Conservation (phyloP, 2,888 invertebrate genomes). For the Scaptomyza cyrtandrae region DNA sequence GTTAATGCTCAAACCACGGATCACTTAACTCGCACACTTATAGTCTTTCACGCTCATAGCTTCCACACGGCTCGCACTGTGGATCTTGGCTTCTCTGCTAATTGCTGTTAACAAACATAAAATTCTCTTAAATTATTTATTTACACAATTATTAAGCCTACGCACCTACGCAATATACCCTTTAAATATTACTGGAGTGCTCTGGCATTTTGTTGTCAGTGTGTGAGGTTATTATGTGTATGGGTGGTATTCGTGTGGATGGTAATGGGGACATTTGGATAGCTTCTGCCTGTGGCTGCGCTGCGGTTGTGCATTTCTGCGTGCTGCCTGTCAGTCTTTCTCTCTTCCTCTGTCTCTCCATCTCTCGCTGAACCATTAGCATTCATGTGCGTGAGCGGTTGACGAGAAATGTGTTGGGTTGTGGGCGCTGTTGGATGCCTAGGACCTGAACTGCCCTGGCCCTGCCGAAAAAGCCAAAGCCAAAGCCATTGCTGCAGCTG, state of each 20-base stretch:
- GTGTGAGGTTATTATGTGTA: slow-evolving; percentile 41
- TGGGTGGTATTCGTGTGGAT: slow-evolving; percentile 7
- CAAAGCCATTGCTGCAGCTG: slow-evolving; percentile 70
- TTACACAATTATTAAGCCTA: no score
- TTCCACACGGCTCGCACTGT: background rate
- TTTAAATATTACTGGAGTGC: slow-evolving; percentile 4
- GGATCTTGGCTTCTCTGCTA: slow-evolving; percentile 12
- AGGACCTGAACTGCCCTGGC: background rate
- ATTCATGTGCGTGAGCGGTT: slow-evolving; percentile 70
- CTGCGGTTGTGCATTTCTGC: slow-evolving; percentile 77
- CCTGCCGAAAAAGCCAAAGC: slow-evolving; percentile 66
- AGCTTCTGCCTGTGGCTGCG: slow-evolving; percentile 65
- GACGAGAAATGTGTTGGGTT: background rate
- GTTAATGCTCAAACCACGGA: background rate
- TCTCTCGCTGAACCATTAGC: slow-evolving; percentile 60
- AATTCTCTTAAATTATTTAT: background rate
- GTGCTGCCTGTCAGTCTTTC: slow-evolving; percentile 37
- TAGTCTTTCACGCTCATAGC: no score
- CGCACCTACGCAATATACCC: slow-evolving; percentile 5
- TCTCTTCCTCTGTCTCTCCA: background rate
- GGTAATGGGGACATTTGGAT: slow-evolving; percentile 8
- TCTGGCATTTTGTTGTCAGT: slow-evolving; percentile 27
- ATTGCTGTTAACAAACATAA: no score
- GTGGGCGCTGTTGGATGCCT: background rate
- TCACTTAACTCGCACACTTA: background rate